phyloP scores from a whole-genome alignment of 2,113 vertebrate genomes.

The Aegotheles bennettii region DNA sequence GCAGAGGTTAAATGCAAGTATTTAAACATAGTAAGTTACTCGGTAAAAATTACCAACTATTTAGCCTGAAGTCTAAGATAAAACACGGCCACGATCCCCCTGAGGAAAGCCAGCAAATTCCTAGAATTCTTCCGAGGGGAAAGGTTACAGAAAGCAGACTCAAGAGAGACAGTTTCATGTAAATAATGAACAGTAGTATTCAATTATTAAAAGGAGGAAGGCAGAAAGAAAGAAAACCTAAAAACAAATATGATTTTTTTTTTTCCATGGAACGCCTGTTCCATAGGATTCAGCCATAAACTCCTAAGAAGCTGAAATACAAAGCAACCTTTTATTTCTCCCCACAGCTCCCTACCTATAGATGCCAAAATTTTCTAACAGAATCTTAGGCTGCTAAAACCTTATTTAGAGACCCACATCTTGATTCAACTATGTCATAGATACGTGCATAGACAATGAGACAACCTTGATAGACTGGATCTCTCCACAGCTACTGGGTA shows the following conservation, averaged over 20 bases:
- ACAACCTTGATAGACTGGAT: background rate
- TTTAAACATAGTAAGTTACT: slow-evolving; percentile 51
- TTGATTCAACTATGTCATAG: background rate
- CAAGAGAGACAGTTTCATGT: slow-evolving; percentile 71
- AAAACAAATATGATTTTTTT: slow-evolving; percentile 28
- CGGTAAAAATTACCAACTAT: slow-evolving; percentile 22
- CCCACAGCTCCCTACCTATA: background rate
- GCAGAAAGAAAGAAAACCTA: slow-evolving; percentile 36
- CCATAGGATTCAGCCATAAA: slow-evolving; percentile 51
- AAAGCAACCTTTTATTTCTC: slow-evolving; percentile 23
- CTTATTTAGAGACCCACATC: background rate
- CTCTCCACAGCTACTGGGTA: background rate
- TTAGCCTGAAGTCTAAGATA: slow-evolving; percentile 69
- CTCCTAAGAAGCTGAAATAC: slow-evolving; percentile 9
- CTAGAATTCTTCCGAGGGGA: slow-evolving; percentile 76
- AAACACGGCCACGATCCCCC: slow-evolving; percentile 63
- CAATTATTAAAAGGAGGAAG: slow-evolving; percentile 71
- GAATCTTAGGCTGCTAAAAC: slow-evolving; percentile 9
- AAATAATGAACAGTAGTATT: slow-evolving; percentile 80
- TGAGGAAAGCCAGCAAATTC: slow-evolving; percentile 76
- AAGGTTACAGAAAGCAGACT: slow-evolving; percentile 77
- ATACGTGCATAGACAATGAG: background rate
- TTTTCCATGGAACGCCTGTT: slow-evolving; percentile 58
- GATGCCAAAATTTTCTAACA: background rate
- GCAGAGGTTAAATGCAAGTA: slow-evolving; percentile 23